These are phyloP conservation scores for Brenthis ino DNA, from an alignment of 2,888 invertebrate genomes.

Conservation along the genomic window DNA sequence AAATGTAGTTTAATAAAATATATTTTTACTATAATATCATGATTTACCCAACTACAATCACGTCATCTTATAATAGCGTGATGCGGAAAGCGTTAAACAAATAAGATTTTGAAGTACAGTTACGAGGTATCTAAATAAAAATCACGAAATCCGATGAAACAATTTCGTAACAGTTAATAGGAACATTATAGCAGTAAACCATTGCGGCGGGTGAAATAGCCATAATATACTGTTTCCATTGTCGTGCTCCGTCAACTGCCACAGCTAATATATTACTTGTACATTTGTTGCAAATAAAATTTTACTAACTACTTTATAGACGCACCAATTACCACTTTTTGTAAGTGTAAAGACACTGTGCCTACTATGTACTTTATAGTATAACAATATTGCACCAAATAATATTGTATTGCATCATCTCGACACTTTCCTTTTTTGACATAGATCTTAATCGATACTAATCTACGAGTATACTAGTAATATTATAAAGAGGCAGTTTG, in stretches of 20 bases:
- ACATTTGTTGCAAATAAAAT: background rate
- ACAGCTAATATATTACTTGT: background rate
- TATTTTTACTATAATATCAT: no score
- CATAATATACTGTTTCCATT: constrained; percentile 30
- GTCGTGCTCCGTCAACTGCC: constrained; percentile 17
- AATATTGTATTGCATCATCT: no score
- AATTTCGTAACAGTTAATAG: constrained; percentile 42
- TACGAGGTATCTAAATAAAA: constrained; percentile 37
- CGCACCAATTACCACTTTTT: no score
- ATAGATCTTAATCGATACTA: no score
- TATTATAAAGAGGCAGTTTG: no score
- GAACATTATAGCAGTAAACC: constrained; percentile 40
- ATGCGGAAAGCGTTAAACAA: constrained; percentile 27
- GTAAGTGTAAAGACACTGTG: no score
- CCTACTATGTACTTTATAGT: no score
- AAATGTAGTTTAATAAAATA: no score
- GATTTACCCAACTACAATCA: constrained; percentile 1
- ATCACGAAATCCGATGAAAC: constrained; percentile 39
- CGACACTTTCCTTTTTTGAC: no score
- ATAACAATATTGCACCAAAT: no score
- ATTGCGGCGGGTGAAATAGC: constrained; percentile 35
- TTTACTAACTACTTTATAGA: no score
- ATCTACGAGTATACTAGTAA: no score
- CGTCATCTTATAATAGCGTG: constrained; percentile 1
- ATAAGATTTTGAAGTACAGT: constrained; percentile 33